Evolutionary conservation across 35 echinoderm and acorn worm genomes (phyloP).

Genomic region (Anneissia japonica): DNA sequence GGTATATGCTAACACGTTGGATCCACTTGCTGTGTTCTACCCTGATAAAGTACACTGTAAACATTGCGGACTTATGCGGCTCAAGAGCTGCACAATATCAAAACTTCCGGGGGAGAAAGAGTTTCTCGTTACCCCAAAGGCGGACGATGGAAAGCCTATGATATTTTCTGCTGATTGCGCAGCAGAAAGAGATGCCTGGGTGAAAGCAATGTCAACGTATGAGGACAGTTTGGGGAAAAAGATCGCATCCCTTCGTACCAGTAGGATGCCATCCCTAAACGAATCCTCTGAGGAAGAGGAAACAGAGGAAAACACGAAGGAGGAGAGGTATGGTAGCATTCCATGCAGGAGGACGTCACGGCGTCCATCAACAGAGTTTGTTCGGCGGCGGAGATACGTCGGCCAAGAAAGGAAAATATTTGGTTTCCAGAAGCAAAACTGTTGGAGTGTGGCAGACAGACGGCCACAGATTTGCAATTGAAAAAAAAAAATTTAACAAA

Average conservation of each 20-base stretch:
- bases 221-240: neutral
- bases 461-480: no score
- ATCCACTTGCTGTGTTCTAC: constrained; percentile 47
- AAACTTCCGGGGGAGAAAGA: constrained; percentile 15
- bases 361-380: no score
- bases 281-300: constrained; percentile 15
- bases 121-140: constrained; percentile 33
- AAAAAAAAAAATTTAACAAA: no score
- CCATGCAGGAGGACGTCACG: no score
- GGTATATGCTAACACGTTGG: constrained; percentile 41
- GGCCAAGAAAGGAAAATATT: no score
- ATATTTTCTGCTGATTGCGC: constrained; percentile 7
- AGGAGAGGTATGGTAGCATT: no score
- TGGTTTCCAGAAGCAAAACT: no score
- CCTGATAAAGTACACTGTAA: constrained; percentile 43
- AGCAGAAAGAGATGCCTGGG: constrained; percentile 34
- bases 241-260: neutral
- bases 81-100: constrained; percentile 21
- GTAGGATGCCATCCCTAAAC: constrained; percentile 3
- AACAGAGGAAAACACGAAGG: neutral
- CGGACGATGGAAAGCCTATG: constrained; percentile 21
- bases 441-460: no score
- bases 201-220: constrained; percentile 2
- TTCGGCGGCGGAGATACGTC: no score
- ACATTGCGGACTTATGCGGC: constrained; percentile 35